Evolutionary conservation across 2,888 invertebrate species (phyloP), one percentile per base, ranked within the genome.

Genomic region (Euplagia quadripunctaria): DNA sequence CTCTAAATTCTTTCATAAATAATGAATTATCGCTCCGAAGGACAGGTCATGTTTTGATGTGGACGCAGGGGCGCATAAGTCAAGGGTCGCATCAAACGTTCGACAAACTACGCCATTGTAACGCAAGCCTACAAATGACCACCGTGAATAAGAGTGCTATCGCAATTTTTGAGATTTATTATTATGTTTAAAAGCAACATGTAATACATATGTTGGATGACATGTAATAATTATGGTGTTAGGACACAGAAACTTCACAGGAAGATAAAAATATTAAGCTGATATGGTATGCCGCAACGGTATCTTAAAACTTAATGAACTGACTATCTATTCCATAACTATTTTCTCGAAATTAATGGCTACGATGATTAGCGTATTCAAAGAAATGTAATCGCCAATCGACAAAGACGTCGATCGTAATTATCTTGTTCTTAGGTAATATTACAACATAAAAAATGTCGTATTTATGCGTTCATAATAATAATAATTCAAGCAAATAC

Each of bases 91-190:
- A 89, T 89, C 90, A 90, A 88, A 89, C 90, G 89, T 90, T 92
- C 92, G 92, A 92, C 92, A 92, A 92, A 92, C 90, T 91, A 89
- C 91, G 82, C 90, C 85, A 92, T 91, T 91, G 92, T 92, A 88
- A 87, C 81, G 81, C 88, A 85, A 84, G 84, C 78, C 78, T 79
- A 72, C 43, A 69, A 41, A 43, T 64, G 51, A 17, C 12, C 12
- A 9, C 7, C 2, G 9, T 14, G 64, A 7, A 80, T 68, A 72
- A 16, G 61, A 76, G 20, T 49, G 73, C 63, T 66, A 80, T 49
- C 64, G 75, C 31, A 3, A 46, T 72, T 82, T 74, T 3, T 70
- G 31, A 2, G 14, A 55, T 52, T 46, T 43, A n/a, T 9, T 51
- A 41, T 52, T 31, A 41, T 42, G 14, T 6, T 52, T 31, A 17